Percentiles rank a stretch among this genome's conserved stretches.
phyloP scores from a whole-genome alignment of 2,113 vertebrate species.

The Ictidomys tridecemlineatus region DNA sequence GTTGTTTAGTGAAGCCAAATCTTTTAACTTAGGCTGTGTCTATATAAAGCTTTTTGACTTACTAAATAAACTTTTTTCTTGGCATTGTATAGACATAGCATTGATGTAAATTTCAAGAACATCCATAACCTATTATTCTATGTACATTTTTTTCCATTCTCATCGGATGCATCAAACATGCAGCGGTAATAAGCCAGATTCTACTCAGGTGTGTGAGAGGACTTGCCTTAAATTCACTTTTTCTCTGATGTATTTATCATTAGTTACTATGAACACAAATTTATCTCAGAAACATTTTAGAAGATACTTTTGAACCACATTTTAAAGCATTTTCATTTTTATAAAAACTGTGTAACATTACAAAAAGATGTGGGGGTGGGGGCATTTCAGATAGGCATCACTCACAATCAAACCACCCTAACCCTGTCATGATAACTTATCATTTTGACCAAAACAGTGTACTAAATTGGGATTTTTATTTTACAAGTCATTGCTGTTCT shows the following conservation, averaged over 20 bases:
- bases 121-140: conserved; percentile 70
- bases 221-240: conserved; percentile 75
- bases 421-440: conserved; percentile 64
- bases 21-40: conserved; percentile 72
- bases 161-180: conserved; percentile 75
- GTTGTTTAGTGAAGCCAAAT: conserved; percentile 51
- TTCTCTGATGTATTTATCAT: conserved; percentile 65
- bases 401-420: conserved; percentile 59
- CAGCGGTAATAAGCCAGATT: conserved; percentile 78
- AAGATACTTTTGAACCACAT: conserved; percentile 68
- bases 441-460: conserved; percentile 66
- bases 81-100: conserved; percentile 77
- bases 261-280: conserved; percentile 57
- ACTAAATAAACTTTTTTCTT: conserved; percentile 55
- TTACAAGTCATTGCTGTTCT: conserved; percentile 73
- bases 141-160: conserved; percentile 77
- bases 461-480: conserved; percentile 78
- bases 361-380: conserved; percentile 35
- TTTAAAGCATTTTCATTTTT: conserved; percentile 76
- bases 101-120: conserved; percentile 69
- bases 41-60: conserved; percentile 68
- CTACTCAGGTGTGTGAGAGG: conserved; percentile 77
- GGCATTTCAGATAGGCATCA: conserved; percentile 43
- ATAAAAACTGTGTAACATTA: conserved; percentile 58
- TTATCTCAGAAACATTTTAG: conserved; percentile 63